Percentiles rank a stretch among this genome's conserved stretches.
Conservation (phyloP, 2,888 invertebrate species). For the Drosophila mercatorum region DNA sequence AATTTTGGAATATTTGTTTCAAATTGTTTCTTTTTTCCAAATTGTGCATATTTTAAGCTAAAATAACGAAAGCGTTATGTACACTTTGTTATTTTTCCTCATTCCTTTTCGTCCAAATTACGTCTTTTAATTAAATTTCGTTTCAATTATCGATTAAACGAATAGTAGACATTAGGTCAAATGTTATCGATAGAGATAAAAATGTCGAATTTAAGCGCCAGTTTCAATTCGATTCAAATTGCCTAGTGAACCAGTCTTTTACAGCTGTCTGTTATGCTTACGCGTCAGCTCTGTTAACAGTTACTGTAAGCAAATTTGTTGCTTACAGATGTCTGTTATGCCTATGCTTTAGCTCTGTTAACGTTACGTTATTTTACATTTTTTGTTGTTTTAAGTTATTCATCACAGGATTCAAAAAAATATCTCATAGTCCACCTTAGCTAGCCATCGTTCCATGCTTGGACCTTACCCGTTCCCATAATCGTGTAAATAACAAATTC, state of each 20-base stretch:
- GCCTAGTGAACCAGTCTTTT: background rate
- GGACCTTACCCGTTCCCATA: slow-evolving; percentile 87
- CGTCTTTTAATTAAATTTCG: slow-evolving; percentile 14
- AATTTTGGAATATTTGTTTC: background rate
- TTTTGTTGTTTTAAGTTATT: background rate
- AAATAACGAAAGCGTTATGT: background rate
- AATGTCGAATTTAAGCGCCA: background rate
- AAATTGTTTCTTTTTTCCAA: background rate
- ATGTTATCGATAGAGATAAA: slow-evolving; percentile 23
- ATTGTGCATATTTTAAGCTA: slow-evolving; percentile 2
- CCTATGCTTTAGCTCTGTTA: no score
- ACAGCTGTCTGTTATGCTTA: background rate
- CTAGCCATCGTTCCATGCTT: slow-evolving; percentile 85
- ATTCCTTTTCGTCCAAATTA: background rate
- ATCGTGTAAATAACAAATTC: slow-evolving; percentile 87
- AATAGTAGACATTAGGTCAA: background rate
- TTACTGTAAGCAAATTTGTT: background rate
- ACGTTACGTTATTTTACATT: no score
- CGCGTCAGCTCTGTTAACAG: background rate
- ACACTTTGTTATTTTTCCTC: background rate
- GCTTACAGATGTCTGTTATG: no score
- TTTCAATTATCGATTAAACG: slow-evolving; percentile 1
- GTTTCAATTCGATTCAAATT: background rate
- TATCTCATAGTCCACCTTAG: background rate
- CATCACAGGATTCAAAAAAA: background rate